Evolutionary conservation across 2,797 vertebrate species (phyloP), one percentile per base, ranked within the genome.

Genomic region (Hozukius guyotensis): DNA sequence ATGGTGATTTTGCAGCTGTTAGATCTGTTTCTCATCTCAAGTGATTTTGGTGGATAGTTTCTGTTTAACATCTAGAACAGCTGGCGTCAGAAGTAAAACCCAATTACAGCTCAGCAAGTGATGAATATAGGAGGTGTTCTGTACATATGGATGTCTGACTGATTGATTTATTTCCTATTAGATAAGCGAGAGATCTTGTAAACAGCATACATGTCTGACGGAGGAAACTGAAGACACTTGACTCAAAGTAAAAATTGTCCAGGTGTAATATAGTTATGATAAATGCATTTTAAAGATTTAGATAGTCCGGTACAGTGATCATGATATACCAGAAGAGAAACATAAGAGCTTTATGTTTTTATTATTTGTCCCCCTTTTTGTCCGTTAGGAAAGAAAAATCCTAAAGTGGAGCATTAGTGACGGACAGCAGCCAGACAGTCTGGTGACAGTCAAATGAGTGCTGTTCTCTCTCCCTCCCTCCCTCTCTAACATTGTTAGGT

Each of bases 381-480:
- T 29, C 56, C 9, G 29, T 34, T 4, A 13, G 62, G n/a, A 63
- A 14, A n/a, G 3, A 32, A 9, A 38, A 18, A 70, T 25, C 27
- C 46, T 27, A 18, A 31, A 24, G 4, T 46, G 11, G 10, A 69
- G 4, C 55, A 32, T 75, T 18, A 25, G 16, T 2, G 77, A 9
- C 4, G 24, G 16, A 27, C 56, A 29, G 77, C 84, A 71, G 85
- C 69, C 85, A 86, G 81, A 75, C 85, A 72, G 81, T 79, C 89
- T 87, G 87, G 77, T 79, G 83, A 53, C 85, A 29, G 78, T 13
- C 14, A 34, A 25, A 59, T 75, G 22, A 67, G 73, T 27, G 70
- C 34, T 55, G 5, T 49, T 38, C 20, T 38, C 59, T 36, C 34
- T 36, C 34, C 4, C 29, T 22, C 32, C 67, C 7, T 56, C 68